A percentile compares a stretch with the other conserved stretches of the same genome.
phyloP scores from a whole-genome alignment of 1,140 invertebrate genomes.

The Drosophila triauraria region DNA sequence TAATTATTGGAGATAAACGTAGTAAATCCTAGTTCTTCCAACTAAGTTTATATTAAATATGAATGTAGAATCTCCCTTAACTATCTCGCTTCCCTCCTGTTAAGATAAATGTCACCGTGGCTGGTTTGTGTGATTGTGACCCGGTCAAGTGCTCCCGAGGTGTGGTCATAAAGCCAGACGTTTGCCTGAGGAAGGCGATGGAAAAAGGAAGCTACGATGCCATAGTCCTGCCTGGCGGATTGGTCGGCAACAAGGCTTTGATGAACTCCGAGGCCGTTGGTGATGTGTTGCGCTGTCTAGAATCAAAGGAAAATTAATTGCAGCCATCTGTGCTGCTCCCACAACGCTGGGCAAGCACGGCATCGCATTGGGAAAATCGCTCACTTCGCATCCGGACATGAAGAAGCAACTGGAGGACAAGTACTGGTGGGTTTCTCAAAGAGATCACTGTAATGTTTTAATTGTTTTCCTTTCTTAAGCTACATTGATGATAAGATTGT shows the following conservation, averaged over 20 bases:
- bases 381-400: conserved; percentile 96
- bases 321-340: conserved; percentile 97
- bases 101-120: conserved; percentile 93
- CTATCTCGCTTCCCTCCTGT: not conserved
- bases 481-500: conserved; percentile 91
- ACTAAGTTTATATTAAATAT: too few species aligned
- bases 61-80: not conserved
- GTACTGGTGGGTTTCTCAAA: conserved; percentile 85
- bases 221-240: conserved; percentile 94
- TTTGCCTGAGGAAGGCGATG: conserved; percentile 87
- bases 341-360: conserved; percentile 94
- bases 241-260: conserved; percentile 93
- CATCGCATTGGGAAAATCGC: conserved; percentile 91
- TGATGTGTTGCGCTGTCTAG: conserved; percentile 92
- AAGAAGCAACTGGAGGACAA: conserved; percentile 90
- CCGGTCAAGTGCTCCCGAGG: conserved; percentile 93
- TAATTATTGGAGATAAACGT: too few species aligned
- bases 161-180: conserved; percentile 93
- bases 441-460: too few species aligned
- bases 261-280: conserved; percentile 91
- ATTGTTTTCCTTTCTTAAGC: too few species aligned
- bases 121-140: conserved; percentile 89
- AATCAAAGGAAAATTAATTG: conserved; percentile 90
- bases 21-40: not conserved
- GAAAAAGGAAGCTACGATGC: conserved; percentile 86